A percentile compares a stretch with the other conserved stretches of the same genome.
These are phyloP conservation scores for Theristicus caerulescens DNA, from an alignment of 2,113 vertebrate genomes.

Conservation along the genomic window DNA sequence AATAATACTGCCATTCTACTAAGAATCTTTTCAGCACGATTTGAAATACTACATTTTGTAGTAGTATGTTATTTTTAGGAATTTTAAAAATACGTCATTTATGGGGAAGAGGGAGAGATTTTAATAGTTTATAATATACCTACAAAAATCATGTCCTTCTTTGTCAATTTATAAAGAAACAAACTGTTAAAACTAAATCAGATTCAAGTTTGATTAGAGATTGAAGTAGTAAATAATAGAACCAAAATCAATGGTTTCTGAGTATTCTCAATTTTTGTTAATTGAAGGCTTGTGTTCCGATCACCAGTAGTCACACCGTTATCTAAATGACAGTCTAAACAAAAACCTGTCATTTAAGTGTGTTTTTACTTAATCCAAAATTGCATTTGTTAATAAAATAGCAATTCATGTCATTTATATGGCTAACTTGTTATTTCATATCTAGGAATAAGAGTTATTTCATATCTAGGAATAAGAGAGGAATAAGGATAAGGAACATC, in stretches of 20 bases:
- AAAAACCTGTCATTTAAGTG: background rate
- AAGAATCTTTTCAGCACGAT: background rate
- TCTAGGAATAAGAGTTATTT: background rate
- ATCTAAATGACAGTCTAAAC: background rate
- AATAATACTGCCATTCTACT: background rate
- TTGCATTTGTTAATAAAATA: background rate
- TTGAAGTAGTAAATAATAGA: too few species aligned
- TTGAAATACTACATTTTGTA: background rate
- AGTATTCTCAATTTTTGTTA: background rate
- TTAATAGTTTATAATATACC: background rate
- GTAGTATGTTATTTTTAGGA: background rate
- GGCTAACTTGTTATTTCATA: background rate
- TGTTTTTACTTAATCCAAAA: background rate
- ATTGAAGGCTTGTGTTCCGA: background rate
- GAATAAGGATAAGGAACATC: too few species aligned
- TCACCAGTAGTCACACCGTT: background rate
- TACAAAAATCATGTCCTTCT: background rate
- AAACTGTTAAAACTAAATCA: background rate
- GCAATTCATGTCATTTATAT: background rate
- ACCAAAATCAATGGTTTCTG: background rate
- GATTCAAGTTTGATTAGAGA: background rate
- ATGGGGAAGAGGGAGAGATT: too few species aligned
- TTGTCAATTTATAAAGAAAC: background rate
- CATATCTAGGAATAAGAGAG: background rate
- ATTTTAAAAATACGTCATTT: background rate